Conservation (phyloP, 2,113 vertebrate species). For the Machaerirhynchus nigripectus region DNA sequence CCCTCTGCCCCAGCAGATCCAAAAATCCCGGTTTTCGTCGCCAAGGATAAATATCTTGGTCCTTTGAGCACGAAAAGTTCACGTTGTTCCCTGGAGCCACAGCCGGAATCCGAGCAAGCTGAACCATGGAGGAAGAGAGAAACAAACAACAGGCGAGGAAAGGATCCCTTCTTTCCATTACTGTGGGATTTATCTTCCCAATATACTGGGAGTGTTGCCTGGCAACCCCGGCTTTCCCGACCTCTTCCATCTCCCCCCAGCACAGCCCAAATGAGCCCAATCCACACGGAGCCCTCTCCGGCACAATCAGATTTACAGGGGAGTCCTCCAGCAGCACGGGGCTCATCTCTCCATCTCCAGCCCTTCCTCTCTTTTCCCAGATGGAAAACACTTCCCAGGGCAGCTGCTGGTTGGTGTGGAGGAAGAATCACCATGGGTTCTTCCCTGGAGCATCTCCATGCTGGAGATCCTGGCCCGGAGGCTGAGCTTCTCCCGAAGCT, state of each 20-base stretch:
- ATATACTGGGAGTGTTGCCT: slow-evolving; percentile 42
- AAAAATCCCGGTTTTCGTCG: not conserved
- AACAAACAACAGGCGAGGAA: not conserved
- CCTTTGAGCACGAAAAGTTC: not conserved
- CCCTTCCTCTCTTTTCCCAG: not conserved
- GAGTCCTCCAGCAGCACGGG: fast-evolving
- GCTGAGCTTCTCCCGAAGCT: not conserved
- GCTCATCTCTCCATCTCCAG: not conserved
- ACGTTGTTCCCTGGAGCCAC: not conserved
- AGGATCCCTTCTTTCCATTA: slow-evolving; percentile 39
- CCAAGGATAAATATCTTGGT: not conserved
- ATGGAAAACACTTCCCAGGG: not conserved
- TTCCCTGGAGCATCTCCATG: fast-evolving
- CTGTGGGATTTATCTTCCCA: slow-evolving; percentile 51
- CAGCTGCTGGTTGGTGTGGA: not conserved
- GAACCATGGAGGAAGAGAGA: not conserved
- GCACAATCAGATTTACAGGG: not conserved
- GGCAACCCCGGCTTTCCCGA: slow-evolving; percentile 14
- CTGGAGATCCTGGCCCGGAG: not conserved
- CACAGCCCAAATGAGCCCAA: not conserved
- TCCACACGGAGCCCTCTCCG: not conserved
- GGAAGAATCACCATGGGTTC: not conserved
- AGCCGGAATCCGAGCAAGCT: not conserved
- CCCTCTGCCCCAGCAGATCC: not conserved
- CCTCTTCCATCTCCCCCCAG: slow-evolving; percentile 18